Percentiles rank a stretch among this genome's conserved stretches.
Conservation (phyloP, 1,140 invertebrate genomes). For the Brachionus koreanus region DNA sequence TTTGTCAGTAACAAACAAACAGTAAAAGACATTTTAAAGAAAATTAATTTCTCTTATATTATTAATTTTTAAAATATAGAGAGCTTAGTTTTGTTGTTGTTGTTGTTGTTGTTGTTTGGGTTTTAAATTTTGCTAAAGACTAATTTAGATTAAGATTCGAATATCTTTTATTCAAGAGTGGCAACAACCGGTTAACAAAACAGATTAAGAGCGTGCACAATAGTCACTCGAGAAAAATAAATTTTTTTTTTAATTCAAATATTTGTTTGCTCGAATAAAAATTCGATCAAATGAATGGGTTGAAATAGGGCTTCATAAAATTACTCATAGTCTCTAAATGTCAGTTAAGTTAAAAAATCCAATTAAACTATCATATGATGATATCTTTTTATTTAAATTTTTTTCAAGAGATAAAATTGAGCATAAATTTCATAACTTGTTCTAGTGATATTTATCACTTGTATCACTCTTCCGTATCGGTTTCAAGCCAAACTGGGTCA, state of each 20-base stretch:
- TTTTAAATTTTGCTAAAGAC: neutral
- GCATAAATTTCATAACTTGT: constrained; percentile 6
- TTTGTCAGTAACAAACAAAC: too few relatives aligned
- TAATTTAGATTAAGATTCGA: neutral
- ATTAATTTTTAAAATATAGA: too few relatives aligned
- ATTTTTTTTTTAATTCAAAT: neutral
- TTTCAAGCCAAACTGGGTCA: neutral
- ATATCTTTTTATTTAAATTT: neutral
- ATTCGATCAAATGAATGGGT: neutral
- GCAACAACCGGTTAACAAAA: constrained; percentile 21
- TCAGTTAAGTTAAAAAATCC: neutral
- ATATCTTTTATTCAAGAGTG: neutral
- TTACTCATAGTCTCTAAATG: neutral
- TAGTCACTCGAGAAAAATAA: neutral
- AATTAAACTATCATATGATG: constrained; percentile 20
- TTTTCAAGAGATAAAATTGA: neutral
- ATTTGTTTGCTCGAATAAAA: constrained; percentile 12
- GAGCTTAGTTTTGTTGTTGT: too few relatives aligned
- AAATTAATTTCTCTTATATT: too few relatives aligned
- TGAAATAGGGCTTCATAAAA: neutral
- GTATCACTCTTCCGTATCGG: constrained; percentile 8
- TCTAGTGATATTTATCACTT: constrained; percentile 9
- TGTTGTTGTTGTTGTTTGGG: too few relatives aligned
- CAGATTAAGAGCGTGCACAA: neutral
- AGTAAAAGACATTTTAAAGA: too few relatives aligned